Evolutionary conservation across 2,888 invertebrate genomes (phyloP), one percentile per base, ranked within the genome.

Genomic region (Aporophyla lueneburgensis): DNA sequence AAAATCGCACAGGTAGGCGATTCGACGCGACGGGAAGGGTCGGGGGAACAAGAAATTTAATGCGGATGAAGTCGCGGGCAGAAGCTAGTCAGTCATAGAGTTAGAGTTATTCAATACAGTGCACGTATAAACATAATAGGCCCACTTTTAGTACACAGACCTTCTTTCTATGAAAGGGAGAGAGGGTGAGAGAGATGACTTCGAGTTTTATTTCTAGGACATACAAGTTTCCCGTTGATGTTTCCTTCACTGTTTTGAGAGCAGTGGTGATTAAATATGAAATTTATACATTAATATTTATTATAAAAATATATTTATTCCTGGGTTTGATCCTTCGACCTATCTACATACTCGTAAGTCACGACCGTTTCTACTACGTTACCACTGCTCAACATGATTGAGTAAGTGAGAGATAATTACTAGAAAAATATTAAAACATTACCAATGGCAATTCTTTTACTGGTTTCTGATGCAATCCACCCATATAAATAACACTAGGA

Each of bases 401-500:
- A 58, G 16, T 27, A 7, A 16, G 27, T 27, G 7, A 7, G 27
- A 27, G 27, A 58, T 16, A 58, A 58, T 24, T 56, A 56, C 6
- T 27, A 58, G 7, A 9, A 21, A 53, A 9, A 53, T 9, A 21
- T 9, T 16, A 27, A 21, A 27, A 66, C 3, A 27, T 63, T 71
- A 85, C 86, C 63, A 7, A 5, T 6, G 86, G 84, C n/a, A 85
- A 74, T 53, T 84, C 71, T n/a, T 72, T 70, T 0, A 27, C 24
- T 0, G 85, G 80, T 5, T 78, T 85, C 6, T 86, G 75, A 27
- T 73, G 86, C n/a, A 85, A 9, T 21, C 95, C 95, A 40, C 96
- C 95, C 74, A 95, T 91, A 71, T 92, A 93, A 12, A 96, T 81
- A 14, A 95, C 88, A 80, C 90, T 92, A 0, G 96, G 95, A 12